These are phyloP conservation scores for Etheostoma perlongum DNA, from an alignment of 2,797 vertebrate species.

Conservation along the genomic window DNA sequence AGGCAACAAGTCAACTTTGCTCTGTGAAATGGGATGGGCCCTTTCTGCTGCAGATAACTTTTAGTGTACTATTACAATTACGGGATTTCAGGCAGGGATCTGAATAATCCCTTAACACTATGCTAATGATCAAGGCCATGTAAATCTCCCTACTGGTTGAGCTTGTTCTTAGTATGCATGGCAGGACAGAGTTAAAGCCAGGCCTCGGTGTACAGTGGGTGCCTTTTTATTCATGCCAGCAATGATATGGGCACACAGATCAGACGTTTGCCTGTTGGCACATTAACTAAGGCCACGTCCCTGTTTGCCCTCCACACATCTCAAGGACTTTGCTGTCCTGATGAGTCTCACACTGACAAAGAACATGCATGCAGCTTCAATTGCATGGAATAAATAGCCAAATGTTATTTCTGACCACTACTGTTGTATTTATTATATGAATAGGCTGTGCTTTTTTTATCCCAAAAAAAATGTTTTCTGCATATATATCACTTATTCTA, in stretches of 20 bases:
- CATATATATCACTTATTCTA: constrained; percentile 29
- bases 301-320: constrained; percentile 67
- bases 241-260: constrained; percentile 71
- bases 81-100: constrained; percentile 79
- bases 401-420: constrained; percentile 25
- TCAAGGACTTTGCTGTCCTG: constrained; percentile 68
- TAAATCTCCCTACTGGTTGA: constrained; percentile 73
- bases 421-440: constrained; percentile 15
- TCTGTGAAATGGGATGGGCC: constrained; percentile 55
- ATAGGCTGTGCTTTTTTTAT: constrained; percentile 37
- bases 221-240: constrained; percentile 74
- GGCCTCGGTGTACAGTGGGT: constrained; percentile 42
- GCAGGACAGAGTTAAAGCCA: constrained; percentile 61
- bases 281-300: constrained; percentile 69
- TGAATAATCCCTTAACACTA: constrained; percentile 80
- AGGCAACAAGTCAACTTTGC: constrained; percentile 73
- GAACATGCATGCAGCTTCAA: constrained; percentile 30
- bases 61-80: constrained; percentile 84
- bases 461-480: constrained; percentile 17
- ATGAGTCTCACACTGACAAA: constrained; percentile 54
- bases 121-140: constrained; percentile 71
- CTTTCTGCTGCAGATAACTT: constrained; percentile 61
- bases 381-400: constrained; percentile 37
- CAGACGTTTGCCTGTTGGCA: constrained; percentile 69
- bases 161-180: constrained; percentile 81